Evolutionary conservation across 2,113 vertebrate genomes (phyloP).

Genomic region (Phainopepla nitens): DNA sequence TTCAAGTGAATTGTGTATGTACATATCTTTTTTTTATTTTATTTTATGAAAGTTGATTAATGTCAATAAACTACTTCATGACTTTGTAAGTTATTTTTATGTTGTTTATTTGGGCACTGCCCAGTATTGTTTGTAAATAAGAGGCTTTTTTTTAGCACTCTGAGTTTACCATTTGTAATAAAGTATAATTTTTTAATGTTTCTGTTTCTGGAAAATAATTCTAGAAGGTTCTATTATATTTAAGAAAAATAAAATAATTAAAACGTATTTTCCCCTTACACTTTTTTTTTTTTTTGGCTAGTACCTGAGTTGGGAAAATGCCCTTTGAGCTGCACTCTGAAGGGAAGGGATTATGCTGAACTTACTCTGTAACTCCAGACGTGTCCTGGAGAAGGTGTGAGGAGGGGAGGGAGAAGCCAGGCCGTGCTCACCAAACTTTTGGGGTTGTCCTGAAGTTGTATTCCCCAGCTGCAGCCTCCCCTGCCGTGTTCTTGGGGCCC

Average conservation of each 20-base stretch:
- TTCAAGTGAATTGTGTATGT: slow-evolving; percentile 84
- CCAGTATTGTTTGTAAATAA: slow-evolving; percentile 99
- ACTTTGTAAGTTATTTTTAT: slow-evolving; percentile 93
- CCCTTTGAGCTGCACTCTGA: neutral
- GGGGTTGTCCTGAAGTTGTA: neutral
- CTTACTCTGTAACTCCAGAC: neutral
- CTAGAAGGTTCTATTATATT: slow-evolving; percentile 90
- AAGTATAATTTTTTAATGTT: slow-evolving; percentile 93
- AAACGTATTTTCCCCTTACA: slow-evolving; percentile 69
- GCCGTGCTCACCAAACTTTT: neutral
- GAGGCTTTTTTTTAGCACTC: slow-evolving; percentile 87
- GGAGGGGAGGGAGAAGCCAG: neutral
- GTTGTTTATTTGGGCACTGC: slow-evolving; percentile 92
- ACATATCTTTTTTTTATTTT: slow-evolving; percentile 85
- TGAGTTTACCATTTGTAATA: slow-evolving; percentile 99
- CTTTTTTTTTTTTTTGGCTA: slow-evolving; percentile 46
- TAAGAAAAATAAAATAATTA: slow-evolving; percentile 90
- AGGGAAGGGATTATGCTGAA: neutral
- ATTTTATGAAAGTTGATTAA: slow-evolving; percentile 88
- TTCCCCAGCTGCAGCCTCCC: neutral
- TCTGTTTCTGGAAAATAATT: slow-evolving; percentile 86
- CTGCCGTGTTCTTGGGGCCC: neutral
- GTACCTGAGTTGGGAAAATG: slow-evolving; percentile 19
- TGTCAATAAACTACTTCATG: slow-evolving; percentile 92
- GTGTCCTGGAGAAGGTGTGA: neutral